These are phyloP conservation scores for Gymnarchus niloticus DNA, from an alignment of 2,113 vertebrate species.

Conservation along the genomic window DNA sequence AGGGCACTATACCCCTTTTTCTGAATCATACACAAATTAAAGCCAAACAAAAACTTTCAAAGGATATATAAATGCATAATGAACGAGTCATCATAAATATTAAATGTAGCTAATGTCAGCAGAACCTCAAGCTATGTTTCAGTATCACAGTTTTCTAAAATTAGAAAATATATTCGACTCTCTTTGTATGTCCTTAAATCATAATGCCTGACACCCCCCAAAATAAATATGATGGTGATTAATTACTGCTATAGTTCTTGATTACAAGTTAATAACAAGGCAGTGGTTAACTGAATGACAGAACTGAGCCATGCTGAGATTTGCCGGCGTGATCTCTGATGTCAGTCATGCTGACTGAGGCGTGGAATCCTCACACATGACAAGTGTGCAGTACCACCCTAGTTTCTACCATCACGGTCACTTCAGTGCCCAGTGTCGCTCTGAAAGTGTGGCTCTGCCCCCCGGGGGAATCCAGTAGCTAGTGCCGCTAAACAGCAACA, in stretches of 20 bases:
- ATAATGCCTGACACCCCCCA: neutral
- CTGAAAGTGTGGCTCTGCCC: too few species aligned
- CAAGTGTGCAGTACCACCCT: too few species aligned
- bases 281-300: neutral
- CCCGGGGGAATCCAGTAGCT: neutral
- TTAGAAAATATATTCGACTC: too few species aligned
- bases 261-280: neutral
- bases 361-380: too few species aligned
- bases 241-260: neutral
- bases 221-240: neutral
- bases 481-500: neutral
- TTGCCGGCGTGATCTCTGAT: neutral
- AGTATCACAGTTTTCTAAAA: too few species aligned
- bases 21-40: neutral
- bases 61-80: conserved; percentile 21
- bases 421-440: too few species aligned
- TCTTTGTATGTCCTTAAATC: too few species aligned
- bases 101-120: neutral
- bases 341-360: neutral
- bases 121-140: neutral
- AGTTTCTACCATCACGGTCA: too few species aligned
- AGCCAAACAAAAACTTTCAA: neutral
- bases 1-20: neutral
- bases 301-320: neutral
- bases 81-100: neutral